Evolutionary conservation across 2,797 vertebrate genomes (phyloP), one percentile per base, ranked within the genome.

Genomic region (Sparus aurata): DNA sequence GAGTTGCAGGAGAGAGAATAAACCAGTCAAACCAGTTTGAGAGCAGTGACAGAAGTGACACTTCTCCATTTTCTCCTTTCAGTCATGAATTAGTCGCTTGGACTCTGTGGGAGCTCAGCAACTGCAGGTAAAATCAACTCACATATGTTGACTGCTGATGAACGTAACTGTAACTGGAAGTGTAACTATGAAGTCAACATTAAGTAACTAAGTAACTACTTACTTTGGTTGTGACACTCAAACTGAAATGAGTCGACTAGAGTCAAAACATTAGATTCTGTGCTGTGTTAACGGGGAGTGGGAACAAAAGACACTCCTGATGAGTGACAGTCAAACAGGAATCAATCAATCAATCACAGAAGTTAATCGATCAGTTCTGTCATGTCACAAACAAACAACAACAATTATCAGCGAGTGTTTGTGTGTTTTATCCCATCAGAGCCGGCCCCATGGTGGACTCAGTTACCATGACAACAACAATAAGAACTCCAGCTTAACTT

Each of bases 381-480:
- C 38, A 12, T 55, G 52, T 55, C 25, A 30, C 55, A 20, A n/a
- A n/a, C 12, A 34, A 12, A 64, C 16, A 12, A 46, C n/a, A 49
- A 68, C 12, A 6, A 47, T 63, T 0, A 11, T 45, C 60, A 47
- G 59, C 9, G 63, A 65, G 8, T 55, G 10, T 67, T 67, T 50
- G 75, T 15, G 86, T n/a, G 69, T 83, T 60, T 70, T 45, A 73
- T 22, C 38, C 5, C 2, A 7, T 75, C 83, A 92, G 87, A 83
- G 71, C 38, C 54, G 30, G 54, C 20, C 13, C 67, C 57, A 62
- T 75, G 38, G 64, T 61, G 66, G 68, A 82, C 66, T 20, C 49
- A 38, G 52, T 81, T 64, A 54, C 88, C 77, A 84, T 84, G 74
- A 85, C 81, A 55, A 70, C 57, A 52, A 58, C 82, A 78, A 67